These are phyloP conservation scores for Melozone crissalis DNA, from an alignment of 2,113 vertebrate species.

Conservation along the genomic window DNA sequence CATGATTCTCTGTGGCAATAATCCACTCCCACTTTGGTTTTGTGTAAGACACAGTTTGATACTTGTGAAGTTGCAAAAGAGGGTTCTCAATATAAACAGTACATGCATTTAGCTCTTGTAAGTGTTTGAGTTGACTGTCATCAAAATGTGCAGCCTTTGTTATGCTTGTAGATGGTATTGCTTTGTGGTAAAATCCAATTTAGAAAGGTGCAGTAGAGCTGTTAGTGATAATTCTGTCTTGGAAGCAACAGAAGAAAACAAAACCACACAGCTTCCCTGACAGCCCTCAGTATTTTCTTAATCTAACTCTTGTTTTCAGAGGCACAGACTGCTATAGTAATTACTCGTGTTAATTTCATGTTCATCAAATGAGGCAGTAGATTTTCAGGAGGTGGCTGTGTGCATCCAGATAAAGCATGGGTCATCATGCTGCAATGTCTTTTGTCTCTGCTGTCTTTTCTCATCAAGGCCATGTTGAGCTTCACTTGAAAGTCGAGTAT, in stretches of 20 bases:
- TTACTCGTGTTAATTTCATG: rapidly evolving
- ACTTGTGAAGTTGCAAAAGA: not conserved
- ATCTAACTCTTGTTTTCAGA: not conserved
- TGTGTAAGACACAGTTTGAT: not conserved
- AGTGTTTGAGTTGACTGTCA: not conserved
- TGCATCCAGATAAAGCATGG: not conserved
- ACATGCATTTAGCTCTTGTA: not conserved
- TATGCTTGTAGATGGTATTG: not conserved
- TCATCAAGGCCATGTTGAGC: not conserved
- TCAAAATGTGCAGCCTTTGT: not conserved
- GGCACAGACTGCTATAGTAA: not conserved
- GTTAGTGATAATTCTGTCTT: not conserved
- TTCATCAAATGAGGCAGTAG: not conserved
- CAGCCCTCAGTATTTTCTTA: not conserved
- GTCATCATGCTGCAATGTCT: rapidly evolving
- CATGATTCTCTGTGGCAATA: conserved; percentile 39
- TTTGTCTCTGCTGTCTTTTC: not conserved
- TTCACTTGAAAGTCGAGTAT: not conserved
- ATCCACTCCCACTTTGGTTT: conserved; percentile 23
- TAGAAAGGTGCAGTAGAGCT: not conserved
- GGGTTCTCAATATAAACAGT: not conserved
- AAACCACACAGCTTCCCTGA: not conserved
- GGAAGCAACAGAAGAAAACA: not conserved
- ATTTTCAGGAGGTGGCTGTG: not conserved
- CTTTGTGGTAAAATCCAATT: not conserved